phyloP scores from a whole-genome alignment of 2,113 vertebrate species.

The Hipposideros armiger region DNA sequence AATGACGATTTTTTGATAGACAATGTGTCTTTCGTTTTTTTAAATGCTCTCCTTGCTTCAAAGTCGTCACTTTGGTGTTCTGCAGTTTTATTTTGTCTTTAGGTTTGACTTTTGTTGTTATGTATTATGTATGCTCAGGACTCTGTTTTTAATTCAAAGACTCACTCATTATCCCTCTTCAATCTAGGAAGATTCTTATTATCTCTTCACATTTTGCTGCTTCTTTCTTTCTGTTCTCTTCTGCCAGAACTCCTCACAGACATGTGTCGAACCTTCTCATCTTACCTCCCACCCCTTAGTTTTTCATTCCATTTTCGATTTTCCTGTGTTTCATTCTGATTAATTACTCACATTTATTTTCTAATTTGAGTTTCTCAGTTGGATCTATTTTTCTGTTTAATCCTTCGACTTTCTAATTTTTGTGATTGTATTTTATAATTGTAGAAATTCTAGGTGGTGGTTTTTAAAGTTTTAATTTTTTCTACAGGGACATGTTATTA shows the following conservation, averaged over 20 bases:
- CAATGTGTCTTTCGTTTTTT: not conserved
- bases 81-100: not conserved
- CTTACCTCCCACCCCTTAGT: not conserved
- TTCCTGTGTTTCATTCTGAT: not conserved
- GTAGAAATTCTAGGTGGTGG: not conserved
- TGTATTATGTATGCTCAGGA: not conserved
- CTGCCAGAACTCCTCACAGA: not conserved
- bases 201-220: not conserved
- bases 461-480: constrained; percentile 1
- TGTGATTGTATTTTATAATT: not conserved
- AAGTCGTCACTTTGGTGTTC: not conserved
- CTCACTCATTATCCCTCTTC: not conserved
- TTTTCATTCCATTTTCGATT: not conserved
- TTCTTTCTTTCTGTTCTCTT: not conserved
- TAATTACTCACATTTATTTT: not conserved
- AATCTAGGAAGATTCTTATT: not conserved
- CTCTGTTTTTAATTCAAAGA: not conserved
- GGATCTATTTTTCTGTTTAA: not conserved
- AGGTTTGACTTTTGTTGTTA: not conserved
- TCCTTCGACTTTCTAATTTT: not conserved
- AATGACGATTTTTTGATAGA: not conserved
- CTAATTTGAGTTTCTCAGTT: not conserved
- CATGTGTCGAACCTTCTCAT: not conserved
- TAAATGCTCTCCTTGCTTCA: not conserved
- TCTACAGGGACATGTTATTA: not conserved